Evolutionary conservation across 1,140 invertebrate genomes (phyloP), one percentile per base, ranked within the genome.

Genomic region (Trichonephila inaurata): DNA sequence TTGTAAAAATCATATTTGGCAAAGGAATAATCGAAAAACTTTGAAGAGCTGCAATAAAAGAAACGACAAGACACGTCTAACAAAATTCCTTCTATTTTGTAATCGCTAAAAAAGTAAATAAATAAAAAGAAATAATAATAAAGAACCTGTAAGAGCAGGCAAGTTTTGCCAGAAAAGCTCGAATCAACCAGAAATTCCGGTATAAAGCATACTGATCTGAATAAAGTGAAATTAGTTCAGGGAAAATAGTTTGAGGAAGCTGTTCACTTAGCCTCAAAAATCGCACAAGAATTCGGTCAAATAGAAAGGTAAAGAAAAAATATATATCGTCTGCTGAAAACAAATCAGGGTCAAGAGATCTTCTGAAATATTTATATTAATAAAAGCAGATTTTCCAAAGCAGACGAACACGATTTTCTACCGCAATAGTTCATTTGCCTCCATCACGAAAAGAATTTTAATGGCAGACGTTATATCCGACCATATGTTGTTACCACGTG

Each of bases 401-500:
- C 14, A 24, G 62, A 69, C 44, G 61, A 69, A 64, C 64, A 24
- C 40, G 18, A 64, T 33, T 18, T n/a, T n/a, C 8, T 64, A 61
- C 62, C 24, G 28, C 28, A 62, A 21, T 33, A 72, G 40, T 62
- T 89, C 62, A 40, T 21, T 12, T 62, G 33, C 24, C 60, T n/a
- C 7, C 51, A 51, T 51, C 21, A 40, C 33, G 2, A 33, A n/a
- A 69, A 72, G 33, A 33, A 44, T 62, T 58, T 83, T 4, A 58
- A 62, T 33, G 14, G 60, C 24, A 87, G 58, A 21, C 61, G 28
- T 24, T 21, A 62, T 19, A 62, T 24, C 62, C 51, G 28, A 81
- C 69, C 89, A 90, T 90, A 90, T 90, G 66, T 90, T 81, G 7
- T 24, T 24, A 81, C 89, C 89, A 90, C 89, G 89, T 90, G 89